These are phyloP conservation scores for Strigops habroptila DNA, from an alignment of 2,113 vertebrate genomes.

Conservation along the genomic window DNA sequence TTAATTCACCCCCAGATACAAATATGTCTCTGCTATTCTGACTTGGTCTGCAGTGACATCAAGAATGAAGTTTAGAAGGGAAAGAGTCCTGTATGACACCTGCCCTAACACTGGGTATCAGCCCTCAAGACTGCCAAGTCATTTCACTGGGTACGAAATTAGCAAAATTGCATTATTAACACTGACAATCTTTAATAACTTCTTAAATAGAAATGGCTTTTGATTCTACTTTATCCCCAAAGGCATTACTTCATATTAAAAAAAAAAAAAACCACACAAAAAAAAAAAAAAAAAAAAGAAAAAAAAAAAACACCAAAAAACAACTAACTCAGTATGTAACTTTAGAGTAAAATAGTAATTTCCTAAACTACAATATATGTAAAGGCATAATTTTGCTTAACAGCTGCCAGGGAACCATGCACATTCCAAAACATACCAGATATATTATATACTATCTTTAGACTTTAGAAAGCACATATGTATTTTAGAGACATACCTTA, in stretches of 20 bases:
- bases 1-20: conserved; percentile 44
- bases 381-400: conserved; percentile 58
- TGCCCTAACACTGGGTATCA: background rate
- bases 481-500: conserved; percentile 67
- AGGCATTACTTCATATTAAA: conserved; percentile 44
- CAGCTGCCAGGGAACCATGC: conserved; percentile 50
- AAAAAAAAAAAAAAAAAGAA: background rate
- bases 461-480: conserved; percentile 13
- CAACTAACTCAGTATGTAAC: conserved; percentile 1
- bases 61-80: background rate
- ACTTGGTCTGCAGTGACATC: background rate
- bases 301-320: background rate
- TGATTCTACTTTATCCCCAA: conserved; percentile 50
- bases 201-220: conserved; percentile 58
- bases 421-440: conserved; percentile 60
- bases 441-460: conserved; percentile 54
- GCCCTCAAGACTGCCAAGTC: background rate
- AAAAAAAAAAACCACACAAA: background rate
- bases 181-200: conserved; percentile 29
- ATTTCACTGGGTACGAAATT: conserved; percentile 34
- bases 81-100: background rate
- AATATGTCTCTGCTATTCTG: conserved; percentile 46
- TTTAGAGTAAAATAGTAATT: conserved; percentile 70
- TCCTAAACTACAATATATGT: conserved; percentile 54
- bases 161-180: background rate